Evolutionary conservation across 2,888 invertebrate genomes (phyloP).

Genomic region (Bombylius discolor): DNA sequence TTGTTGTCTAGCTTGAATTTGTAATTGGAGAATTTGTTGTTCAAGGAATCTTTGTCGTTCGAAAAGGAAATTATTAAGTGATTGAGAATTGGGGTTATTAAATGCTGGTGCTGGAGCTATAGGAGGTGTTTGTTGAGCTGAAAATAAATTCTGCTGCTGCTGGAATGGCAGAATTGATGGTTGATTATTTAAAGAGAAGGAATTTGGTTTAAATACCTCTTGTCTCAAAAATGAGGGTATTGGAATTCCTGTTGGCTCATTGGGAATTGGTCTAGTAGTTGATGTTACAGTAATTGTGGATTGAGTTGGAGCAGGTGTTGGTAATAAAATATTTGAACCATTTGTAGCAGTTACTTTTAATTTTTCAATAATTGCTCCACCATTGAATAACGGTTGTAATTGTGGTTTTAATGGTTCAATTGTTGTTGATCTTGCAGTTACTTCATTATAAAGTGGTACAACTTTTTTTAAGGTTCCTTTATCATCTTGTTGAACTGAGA

Average conservation of each 20-base stretch:
- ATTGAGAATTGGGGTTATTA: background rate
- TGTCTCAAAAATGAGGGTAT: slow-evolving; percentile 6
- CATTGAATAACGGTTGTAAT: background rate
- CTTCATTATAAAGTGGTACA: slow-evolving; percentile 50
- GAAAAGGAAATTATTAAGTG: slow-evolving; percentile 26
- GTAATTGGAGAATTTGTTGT: slow-evolving; percentile 52
- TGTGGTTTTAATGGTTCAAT: background rate
- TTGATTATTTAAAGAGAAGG: background rate
- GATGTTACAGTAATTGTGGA: slow-evolving; percentile 1
- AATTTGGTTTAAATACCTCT: slow-evolving; percentile 6
- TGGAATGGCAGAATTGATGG: slow-evolving; percentile 1
- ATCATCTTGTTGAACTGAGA: slow-evolving; percentile 73
- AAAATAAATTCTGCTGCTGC: slow-evolving; percentile 7
- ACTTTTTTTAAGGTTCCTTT: slow-evolving; percentile 66
- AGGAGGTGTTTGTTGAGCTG: slow-evolving; percentile 19
- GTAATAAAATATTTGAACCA: slow-evolving; percentile 1
- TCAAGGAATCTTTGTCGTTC: slow-evolving; percentile 54
- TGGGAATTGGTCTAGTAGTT: background rate
- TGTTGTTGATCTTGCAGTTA: slow-evolving; percentile 1
- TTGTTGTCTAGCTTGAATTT: slow-evolving; percentile 54
- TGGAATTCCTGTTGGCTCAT: background rate
- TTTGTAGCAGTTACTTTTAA: background rate
- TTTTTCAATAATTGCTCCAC: background rate
- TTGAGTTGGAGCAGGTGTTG: slow-evolving; percentile 8
- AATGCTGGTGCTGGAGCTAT: background rate